phyloP scores from a whole-genome alignment of 2,113 vertebrate species.

The Cephalophus harveyi region DNA sequence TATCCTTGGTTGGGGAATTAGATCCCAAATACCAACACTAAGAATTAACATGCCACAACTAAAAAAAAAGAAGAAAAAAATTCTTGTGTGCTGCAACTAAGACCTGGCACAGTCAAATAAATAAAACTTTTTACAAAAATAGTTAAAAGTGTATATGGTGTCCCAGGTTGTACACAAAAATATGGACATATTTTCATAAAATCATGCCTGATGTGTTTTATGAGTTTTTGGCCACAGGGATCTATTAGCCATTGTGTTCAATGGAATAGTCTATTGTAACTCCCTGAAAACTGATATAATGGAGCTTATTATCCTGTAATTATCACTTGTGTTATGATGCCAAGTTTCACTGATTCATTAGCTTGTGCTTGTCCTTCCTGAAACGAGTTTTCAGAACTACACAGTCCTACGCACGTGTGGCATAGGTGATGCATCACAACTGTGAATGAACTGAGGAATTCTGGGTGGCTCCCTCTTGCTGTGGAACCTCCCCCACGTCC shows the following conservation, averaged over 20 bases:
- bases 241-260: background rate
- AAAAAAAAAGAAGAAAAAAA: background rate
- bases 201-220: background rate
- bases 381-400: background rate
- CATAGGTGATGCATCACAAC: fast-evolving
- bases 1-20: background rate
- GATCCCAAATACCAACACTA: background rate
- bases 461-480: background rate
- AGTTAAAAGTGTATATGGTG: background rate
- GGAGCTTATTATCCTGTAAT: background rate
- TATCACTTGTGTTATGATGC: background rate
- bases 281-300: background rate
- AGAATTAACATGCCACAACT: background rate
- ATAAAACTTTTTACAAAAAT: background rate
- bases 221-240: background rate
- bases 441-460: background rate
- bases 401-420: fast-evolving
- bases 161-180: background rate
- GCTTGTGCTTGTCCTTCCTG: background rate
- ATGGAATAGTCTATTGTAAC: background rate
- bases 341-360: background rate
- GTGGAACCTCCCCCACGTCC: background rate
- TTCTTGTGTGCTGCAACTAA: background rate
- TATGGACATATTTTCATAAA: background rate
- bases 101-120: background rate